Base-by-base conservation (phyloP, 2,797 vertebrate genomes). In the Enteromius afrohamiltoni region DNA sequence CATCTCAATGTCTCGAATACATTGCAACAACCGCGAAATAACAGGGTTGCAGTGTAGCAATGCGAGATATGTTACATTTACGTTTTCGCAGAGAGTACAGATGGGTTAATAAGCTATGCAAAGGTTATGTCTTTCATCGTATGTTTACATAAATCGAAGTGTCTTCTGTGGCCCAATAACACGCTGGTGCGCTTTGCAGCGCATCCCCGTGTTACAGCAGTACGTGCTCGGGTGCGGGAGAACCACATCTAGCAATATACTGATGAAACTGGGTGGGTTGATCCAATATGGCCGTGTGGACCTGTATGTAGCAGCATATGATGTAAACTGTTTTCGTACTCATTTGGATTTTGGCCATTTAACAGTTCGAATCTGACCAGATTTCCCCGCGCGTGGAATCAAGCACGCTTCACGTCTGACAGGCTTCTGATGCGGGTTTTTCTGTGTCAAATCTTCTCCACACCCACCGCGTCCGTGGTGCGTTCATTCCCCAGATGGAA, bases 241-340 rank as follows among this genome's bases (percentile, higher is more conserved):
- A 80, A 86, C 26, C 75, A 83, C 69, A 83, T 86, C 71, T 79
- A 21, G 77, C 40, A 29, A 47, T 83, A 9, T 55, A 73, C 62
- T 65, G 82, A 83, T 80, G 80, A 80, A 83, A 76, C 37, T 81
- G 74, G 86, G 83, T 83, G 83, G 79, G 86, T 85, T 81, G 80
- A 84, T 85, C 74, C 85, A 86, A 86, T 69, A 89, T 89, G 88
- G 88, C 85, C 82, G 86, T 85, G 78, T 78, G 73, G 80, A 83
- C 40, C 42, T 86, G 51, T 14, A 60, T 69, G 80, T 29, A 60
- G 53, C 51, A 53, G 31, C 49, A 75, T 49, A 29, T 75, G 76
- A 74, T 75, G 42, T 60, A 3, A 75, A 29, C 69, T 68, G 21
- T 58, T 31, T 82, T 67, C n/a, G 42, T 45, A 14, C n/a, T 17